A percentile compares a stretch with the other conserved stretches of the same genome.
Conservation (phyloP, 2,888 invertebrate genomes). For the Orthonychiurus folsomi region DNA sequence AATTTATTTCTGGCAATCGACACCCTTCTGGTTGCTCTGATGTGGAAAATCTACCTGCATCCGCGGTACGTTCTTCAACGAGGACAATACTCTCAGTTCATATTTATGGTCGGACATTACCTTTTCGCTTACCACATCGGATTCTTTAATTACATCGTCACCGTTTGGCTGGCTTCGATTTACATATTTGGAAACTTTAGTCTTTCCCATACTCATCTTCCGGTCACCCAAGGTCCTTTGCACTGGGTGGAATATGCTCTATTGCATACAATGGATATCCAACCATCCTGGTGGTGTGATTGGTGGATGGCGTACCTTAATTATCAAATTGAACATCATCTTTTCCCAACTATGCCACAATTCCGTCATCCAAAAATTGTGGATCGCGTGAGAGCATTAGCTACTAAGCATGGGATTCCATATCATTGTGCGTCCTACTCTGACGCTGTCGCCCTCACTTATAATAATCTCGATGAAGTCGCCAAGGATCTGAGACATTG, state of each 20-base stretch:
- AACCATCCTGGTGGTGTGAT: slow-evolving; percentile 17
- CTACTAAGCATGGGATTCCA: slow-evolving; percentile 32
- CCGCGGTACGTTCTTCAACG: slow-evolving; percentile 31
- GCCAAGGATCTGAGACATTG: slow-evolving; percentile 32
- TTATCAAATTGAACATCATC: slow-evolving; percentile 31
- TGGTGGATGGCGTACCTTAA: slow-evolving; percentile 33
- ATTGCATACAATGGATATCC: slow-evolving; percentile 26
- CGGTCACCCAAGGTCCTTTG: slow-evolving; percentile 21
- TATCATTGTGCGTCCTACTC: slow-evolving; percentile 30
- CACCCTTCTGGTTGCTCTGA: slow-evolving; percentile 33
- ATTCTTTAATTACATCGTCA: slow-evolving; percentile 28
- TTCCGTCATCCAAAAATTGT: slow-evolving; percentile 32
- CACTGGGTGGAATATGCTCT: slow-evolving; percentile 32
- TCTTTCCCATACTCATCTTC: slow-evolving; percentile 37
- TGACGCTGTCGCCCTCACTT: slow-evolving; percentile 31
- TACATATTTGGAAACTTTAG: slow-evolving; percentile 40
- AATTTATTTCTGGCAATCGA: slow-evolving; percentile 33
- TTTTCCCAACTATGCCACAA: slow-evolving; percentile 40
- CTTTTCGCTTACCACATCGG: slow-evolving; percentile 32
- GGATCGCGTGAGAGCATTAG: slow-evolving; percentile 32
- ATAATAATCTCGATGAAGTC: slow-evolving; percentile 31
- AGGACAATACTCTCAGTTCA: slow-evolving; percentile 27
- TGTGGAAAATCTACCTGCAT: slow-evolving; percentile 38
- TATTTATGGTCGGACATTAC: slow-evolving; percentile 38
- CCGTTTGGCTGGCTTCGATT: slow-evolving; percentile 37